A percentile compares a stretch with the other conserved stretches of the same genome.
phyloP scores from a whole-genome alignment of 2,113 vertebrate genomes.

The Bos javanicus region DNA sequence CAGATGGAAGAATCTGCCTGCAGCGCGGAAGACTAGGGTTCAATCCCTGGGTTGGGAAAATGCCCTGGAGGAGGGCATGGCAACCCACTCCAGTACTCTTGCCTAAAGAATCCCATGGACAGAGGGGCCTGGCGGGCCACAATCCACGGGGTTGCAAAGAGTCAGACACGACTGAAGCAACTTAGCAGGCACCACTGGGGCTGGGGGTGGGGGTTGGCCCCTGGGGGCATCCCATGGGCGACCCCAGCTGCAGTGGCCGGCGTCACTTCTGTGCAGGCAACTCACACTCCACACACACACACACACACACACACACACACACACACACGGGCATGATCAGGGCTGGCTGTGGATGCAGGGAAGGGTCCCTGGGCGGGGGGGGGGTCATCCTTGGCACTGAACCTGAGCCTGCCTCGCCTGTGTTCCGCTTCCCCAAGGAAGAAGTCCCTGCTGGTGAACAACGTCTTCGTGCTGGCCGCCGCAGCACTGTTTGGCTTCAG shows the following conservation, averaged over 20 bases:
- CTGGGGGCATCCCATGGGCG: neutral
- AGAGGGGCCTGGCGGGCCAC: neutral
- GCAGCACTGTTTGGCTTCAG: constrained; percentile 86
- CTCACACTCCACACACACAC: neutral
- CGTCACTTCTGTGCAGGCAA: neutral
- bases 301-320: rapidly evolving
- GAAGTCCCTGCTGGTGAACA: constrained; percentile 91
- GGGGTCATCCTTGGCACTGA: neutral
- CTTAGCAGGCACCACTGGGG: neutral
- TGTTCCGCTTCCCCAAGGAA: constrained; percentile 82
- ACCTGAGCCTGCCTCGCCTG: neutral
- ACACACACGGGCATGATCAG: neutral
- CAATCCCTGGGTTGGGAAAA: neutral
- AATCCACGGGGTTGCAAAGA: neutral
- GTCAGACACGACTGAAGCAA: neutral
- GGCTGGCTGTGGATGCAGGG: neutral
- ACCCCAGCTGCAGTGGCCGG: neutral
- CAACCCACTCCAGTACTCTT: neutral
- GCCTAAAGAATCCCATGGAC: neutral
- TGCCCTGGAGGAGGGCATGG: neutral
- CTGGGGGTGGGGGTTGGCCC: neutral
- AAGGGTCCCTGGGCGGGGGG: neutral
- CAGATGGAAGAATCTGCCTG: neutral
- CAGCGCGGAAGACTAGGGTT: neutral
- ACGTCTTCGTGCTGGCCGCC: constrained; percentile 85